Evolutionary conservation across 2,888 invertebrate species (phyloP), one percentile per base, ranked within the genome.

Genomic region (Sialis fuliginosa): DNA sequence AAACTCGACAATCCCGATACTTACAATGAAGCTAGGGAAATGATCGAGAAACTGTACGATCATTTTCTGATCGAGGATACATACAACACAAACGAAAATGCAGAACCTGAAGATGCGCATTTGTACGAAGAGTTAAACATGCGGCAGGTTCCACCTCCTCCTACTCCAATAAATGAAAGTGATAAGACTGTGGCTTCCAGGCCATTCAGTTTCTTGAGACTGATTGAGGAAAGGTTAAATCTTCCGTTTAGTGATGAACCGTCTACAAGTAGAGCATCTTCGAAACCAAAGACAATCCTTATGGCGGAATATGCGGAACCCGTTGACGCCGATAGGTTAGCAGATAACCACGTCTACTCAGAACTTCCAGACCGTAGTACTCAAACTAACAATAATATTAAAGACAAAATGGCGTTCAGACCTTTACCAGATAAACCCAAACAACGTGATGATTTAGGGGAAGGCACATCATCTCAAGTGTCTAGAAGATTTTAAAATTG

Each of bases 21-120:
- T 48, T 81, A 81, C 54, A 74, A 77, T 46, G 79, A 83, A 58
- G 83, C 84, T 2, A 69, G 80, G 37, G 81, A 82, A 61, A 79
- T 81, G 69, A 84, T 85, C 50, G 82, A 84, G 57, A 78, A 81
- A 55, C 65, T 83, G 6, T 83, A 83, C 56, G 82, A 81, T 60
- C 69, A 81, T 45, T 79, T 82, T 43, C 80, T 81, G 58, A 74
- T 80, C 4, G 79, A 80, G 56, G 79, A 81, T 54, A 75, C 70
- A 51, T 75, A 75, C 54, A 73, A 74, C 51, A 68, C 69, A 49
- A 73, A 73, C 52, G 66, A 69, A 50, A 67, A 68, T 51, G 60
- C 66, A 51, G 60, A 62, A 55, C 62, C 64, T 8, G 64, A 65
- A 51, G 64, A 65, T 51, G 60, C 61, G 39, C 65, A 66, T 53